phyloP scores from a whole-genome alignment of 2,888 invertebrate species.

The Tipula unca region DNA sequence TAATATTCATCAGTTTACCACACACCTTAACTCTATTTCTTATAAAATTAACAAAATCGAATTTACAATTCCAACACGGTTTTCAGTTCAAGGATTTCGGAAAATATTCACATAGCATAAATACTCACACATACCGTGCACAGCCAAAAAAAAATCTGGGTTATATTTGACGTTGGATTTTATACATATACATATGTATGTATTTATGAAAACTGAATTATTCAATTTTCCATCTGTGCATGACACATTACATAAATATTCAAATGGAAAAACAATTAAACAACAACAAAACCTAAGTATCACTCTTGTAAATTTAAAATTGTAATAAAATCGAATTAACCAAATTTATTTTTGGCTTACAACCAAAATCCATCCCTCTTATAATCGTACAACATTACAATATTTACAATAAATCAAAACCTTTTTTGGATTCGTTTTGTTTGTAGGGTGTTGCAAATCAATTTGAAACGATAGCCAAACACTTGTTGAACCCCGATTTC shows the following conservation, averaged over 20 bases:
- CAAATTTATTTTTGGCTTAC: not conserved
- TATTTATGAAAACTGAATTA: not conserved
- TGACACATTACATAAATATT: not conserved
- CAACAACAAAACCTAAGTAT: not conserved
- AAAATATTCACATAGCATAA: too few species aligned
- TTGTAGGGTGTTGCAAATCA: not conserved
- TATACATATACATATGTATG: too few species aligned
- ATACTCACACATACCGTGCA: not conserved
- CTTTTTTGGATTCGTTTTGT: not conserved
- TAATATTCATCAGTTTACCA: not conserved
- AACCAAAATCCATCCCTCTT: not conserved
- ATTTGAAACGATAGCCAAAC: not conserved
- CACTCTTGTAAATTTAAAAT: not conserved
- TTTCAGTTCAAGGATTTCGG: not conserved
- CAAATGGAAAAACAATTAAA: not conserved
- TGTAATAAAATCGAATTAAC: not conserved
- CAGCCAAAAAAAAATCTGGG: not conserved
- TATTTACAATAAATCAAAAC: not conserved
- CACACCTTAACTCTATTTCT: not conserved
- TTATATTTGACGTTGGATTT: not conserved
- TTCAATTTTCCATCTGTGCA: not conserved
- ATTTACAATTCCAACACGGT: not conserved
- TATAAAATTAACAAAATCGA: not conserved
- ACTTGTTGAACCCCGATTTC: not conserved
- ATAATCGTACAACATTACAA: not conserved